Conservation (phyloP, 1,140 invertebrate species). For the Pogonognathellus flavescens region DNA sequence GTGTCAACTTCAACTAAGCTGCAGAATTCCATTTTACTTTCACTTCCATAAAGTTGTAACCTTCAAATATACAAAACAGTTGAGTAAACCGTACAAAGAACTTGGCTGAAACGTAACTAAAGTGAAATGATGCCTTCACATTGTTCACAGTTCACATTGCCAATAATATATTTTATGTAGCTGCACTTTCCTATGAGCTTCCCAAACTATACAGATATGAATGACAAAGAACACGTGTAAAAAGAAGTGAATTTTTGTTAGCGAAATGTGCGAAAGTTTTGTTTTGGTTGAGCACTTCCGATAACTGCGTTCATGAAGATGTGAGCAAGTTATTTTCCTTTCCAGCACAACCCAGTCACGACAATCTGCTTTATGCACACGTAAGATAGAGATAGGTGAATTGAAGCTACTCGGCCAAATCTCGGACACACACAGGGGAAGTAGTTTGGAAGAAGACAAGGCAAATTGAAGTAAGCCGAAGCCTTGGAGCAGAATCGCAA, state of each 20-base stretch:
- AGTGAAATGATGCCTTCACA: no score
- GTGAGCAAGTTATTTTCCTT: not conserved
- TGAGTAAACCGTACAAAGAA: no score
- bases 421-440: not conserved
- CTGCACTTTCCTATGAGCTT: not conserved
- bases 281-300: not conserved
- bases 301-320: not conserved
- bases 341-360: slow-evolving; percentile 45
- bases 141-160: no score
- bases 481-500: slow-evolving; percentile 21
- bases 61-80: no score
- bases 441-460: not conserved
- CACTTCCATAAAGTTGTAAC: no score
- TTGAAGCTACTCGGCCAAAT: slow-evolving; percentile 19
- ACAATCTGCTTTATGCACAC: not conserved
- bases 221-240: not conserved
- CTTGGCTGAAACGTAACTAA: no score
- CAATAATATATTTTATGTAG: no score
- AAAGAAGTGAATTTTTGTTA: not conserved
- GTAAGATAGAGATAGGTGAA: not conserved
- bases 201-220: not conserved
- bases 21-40: no score
- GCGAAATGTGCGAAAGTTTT: not conserved
- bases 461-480: not conserved
- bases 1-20: no score